Evolutionary conservation across 2,888 invertebrate genomes (phyloP), one percentile per base, ranked within the genome.

Genomic region (Hydroisotoma schaefferi): DNA sequence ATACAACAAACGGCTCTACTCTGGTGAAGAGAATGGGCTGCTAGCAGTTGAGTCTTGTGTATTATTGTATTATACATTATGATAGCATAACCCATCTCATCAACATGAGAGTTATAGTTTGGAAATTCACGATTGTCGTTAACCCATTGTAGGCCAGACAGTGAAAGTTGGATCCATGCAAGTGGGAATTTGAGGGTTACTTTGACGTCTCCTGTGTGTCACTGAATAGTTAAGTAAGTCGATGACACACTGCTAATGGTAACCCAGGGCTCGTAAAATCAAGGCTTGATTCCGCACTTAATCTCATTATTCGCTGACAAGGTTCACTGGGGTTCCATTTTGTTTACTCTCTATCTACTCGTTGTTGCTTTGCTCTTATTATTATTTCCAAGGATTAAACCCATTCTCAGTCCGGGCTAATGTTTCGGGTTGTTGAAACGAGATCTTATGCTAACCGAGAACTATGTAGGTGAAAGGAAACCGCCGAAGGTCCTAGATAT

Each of bases 281-380:
- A 57, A 40, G 52, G 47, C 57, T 60, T 57, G 59, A 59, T 59
- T 63, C 57, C 26, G n/a, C 43, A 59, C 56, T 61, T 65, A 62
- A 61, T 65, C 65, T 59, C 57, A 61, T 61, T 61, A 61, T 59
- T 52, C 57, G 47, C 47, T 65, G 61, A 61, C 65, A 57, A 58
- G 57, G 59, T 62, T 62, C 59, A 57, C 56, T 53, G 38, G 44
- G 55, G 58, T 55, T 63, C 57, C 56, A 63, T 59, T 60, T 63
- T 57, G 55, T 57, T 60, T 60, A 40, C 40, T 8, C 15, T 33
- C 20, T 40, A 40, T 20, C n/a, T 20, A 18, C 40, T 40, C 40
- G n/a, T 15, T 40, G 15, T 40, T 15, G 8, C 20, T 10, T 40
- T 40, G 8, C 33, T 40, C n/a, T 20, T 33, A 33, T 33, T 33